Base-by-base conservation (phyloP, 1,140 invertebrate species). In the Neelides sp. region DNA sequence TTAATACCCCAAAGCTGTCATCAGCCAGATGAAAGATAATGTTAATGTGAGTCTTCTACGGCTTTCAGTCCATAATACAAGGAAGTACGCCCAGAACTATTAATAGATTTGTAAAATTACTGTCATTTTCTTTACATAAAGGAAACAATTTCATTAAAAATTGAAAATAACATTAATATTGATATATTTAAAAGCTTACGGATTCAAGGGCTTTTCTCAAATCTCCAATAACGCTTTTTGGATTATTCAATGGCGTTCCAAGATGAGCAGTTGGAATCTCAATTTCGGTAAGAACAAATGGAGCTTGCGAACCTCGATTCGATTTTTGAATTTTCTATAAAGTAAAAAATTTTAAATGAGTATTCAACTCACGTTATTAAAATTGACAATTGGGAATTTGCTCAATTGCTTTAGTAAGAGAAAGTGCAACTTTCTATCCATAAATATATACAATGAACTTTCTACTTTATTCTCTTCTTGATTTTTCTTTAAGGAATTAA, bases 211-310 rank as follows among this genome's bases (percentile, higher is more conserved):
- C 59, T 48, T 52, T 46, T n/a, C 41, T 57, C 30, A 61, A 48
- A 52, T 61, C 59, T 30, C 52, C 59, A 39, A 61, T 35, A 3
- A 57, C 59, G 28, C 48, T 61, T 23, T 45, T 55, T 17, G 59
- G 59, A 10, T 30, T 42, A 13, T 20, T 35, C 19, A 49, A 41
- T 27, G 35, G 35, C 24, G 51, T 27, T 5, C 45, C 49, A 4
- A 52, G 30, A 24, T 53, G 43, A 10, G 57, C 22, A 10, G 55
- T 42, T 22, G 59, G 59, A 45, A 61, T 55, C 42, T 61, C 59
- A 53, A 61, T 55, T 41, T 61, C 59, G n/a, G 59, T 54, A 39
- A 57, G 51, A 37, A 46, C 55, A 36, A 61, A 61, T 19, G 52
- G 50, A 10, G 43, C 48, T 13, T 45, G 44, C 24, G 19, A 50